Percentiles rank a stretch among this genome's conserved stretches.
These are phyloP conservation scores for Phytoseiulus persimilis DNA, from an alignment of 2,888 invertebrate species.

Conservation along the genomic window DNA sequence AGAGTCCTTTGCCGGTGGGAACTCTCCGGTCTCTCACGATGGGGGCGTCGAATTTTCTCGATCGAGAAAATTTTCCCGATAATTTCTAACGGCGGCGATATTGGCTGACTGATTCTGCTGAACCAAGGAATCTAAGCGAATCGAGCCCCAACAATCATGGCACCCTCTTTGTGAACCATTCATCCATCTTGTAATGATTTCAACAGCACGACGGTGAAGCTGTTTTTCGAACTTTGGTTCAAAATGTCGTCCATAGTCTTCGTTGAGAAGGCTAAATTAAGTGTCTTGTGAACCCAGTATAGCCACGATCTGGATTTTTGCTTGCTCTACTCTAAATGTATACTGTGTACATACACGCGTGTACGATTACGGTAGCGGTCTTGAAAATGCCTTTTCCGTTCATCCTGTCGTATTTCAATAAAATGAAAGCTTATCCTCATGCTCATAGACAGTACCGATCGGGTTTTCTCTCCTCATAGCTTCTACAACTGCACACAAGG, in stretches of 20 bases:
- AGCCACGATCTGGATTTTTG: neutral
- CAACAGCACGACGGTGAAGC: neutral
- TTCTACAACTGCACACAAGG: no score
- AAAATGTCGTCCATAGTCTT: neutral
- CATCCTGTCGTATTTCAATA: neutral
- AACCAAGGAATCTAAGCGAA: neutral
- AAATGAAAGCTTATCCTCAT: neutral
- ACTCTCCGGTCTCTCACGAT: no score
- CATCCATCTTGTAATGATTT: neutral
- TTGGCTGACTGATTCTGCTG: no score
- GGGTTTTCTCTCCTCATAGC: neutral
- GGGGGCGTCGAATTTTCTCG: no score
- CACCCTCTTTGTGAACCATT: neutral
- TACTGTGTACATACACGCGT: neutral
- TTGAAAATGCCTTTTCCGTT: neutral
- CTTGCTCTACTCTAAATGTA: neutral
- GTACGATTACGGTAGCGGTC: neutral
- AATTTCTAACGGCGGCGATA: no score
- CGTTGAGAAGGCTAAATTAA: neutral
- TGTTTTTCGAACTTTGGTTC: neutral
- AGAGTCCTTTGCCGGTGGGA: no score
- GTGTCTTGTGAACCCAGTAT: neutral
- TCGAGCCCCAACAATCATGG: neutral
- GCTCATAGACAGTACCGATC: neutral
- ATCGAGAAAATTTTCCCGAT: no score